Evolutionary conservation across 2,797 vertebrate species (phyloP).

Genomic region (Parauchenoglanis punctatus): DNA sequence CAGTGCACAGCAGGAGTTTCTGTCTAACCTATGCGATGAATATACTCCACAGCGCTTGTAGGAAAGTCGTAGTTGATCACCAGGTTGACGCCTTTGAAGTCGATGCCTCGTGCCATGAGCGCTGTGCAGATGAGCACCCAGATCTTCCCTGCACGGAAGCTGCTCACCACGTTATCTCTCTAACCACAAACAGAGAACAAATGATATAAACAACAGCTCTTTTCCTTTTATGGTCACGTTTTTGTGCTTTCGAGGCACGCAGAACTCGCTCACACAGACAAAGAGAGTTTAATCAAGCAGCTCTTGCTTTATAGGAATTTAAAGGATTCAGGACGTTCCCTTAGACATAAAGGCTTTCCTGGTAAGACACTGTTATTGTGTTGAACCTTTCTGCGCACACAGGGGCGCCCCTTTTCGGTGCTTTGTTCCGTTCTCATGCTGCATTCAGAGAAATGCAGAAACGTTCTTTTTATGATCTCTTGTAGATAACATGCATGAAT

Average conservation of each 20-base stretch:
- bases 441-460: neutral
- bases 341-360: too few relatives aligned
- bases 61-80: conserved; percentile 97
- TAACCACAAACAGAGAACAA: conserved; percentile 53
- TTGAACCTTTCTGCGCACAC: too few relatives aligned
- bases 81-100: conserved; percentile 95
- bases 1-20: neutral
- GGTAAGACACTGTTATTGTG: too few relatives aligned
- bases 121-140: conserved; percentile 98
- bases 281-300: too few relatives aligned
- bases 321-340: too few relatives aligned
- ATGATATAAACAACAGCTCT: neutral
- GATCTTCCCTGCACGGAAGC: conserved; percentile 93
- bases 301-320: too few relatives aligned
- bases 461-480: neutral
- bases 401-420: too few relatives aligned
- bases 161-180: conserved; percentile 90
- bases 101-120: conserved; percentile 91
- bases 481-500: neutral
- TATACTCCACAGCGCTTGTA: conserved; percentile 93
- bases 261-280: too few relatives aligned
- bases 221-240: neutral
- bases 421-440: too few relatives aligned
- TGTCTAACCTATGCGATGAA: conserved; percentile 90
- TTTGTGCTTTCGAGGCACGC: too few relatives aligned